These are phyloP conservation scores for Drosophila busckii DNA, from an alignment of 1,140 invertebrate genomes.

Conservation along the genomic window DNA sequence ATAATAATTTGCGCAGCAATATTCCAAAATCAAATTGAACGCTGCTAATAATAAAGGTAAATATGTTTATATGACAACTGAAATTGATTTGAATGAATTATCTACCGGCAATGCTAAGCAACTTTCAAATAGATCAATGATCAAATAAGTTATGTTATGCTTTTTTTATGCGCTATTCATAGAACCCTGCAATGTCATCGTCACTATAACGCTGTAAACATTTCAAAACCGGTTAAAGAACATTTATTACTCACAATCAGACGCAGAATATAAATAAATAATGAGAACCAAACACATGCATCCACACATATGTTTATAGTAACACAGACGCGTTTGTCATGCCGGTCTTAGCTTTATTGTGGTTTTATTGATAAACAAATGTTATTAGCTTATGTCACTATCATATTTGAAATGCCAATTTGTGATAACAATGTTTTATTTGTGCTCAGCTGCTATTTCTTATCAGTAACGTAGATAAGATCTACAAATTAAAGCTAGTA, in stretches of 20 bases:
- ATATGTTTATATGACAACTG: slow-evolving; percentile 25
- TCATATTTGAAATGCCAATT: not conserved
- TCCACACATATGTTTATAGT: too few species aligned
- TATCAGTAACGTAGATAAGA: slow-evolving; percentile 8
- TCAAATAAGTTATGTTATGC: too few species aligned
- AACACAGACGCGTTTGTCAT: too few species aligned
- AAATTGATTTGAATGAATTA: not conserved
- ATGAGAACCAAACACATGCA: slow-evolving; percentile 13
- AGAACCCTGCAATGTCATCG: slow-evolving; percentile 10
- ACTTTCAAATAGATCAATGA: too few species aligned
- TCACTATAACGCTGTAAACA: slow-evolving; percentile 20
- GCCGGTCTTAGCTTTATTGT: too few species aligned
- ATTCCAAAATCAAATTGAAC: slow-evolving; percentile 6
- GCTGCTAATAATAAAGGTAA: slow-evolving; percentile 4
- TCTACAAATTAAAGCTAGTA: not conserved
- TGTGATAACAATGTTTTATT: not conserved
- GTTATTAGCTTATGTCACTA: not conserved
- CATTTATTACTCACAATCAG: slow-evolving; percentile 10
- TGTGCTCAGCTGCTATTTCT: not conserved
- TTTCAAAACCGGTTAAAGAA: slow-evolving; percentile 36
- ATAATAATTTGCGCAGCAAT: slow-evolving; percentile 30
- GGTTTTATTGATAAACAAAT: slow-evolving; percentile 41
- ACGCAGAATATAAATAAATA: slow-evolving; percentile 32
- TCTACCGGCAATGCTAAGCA: too few species aligned
- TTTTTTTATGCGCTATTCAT: too few species aligned